Base-by-base conservation (phyloP, 2,113 vertebrate genomes). In the Planiliza haematocheilus region DNA sequence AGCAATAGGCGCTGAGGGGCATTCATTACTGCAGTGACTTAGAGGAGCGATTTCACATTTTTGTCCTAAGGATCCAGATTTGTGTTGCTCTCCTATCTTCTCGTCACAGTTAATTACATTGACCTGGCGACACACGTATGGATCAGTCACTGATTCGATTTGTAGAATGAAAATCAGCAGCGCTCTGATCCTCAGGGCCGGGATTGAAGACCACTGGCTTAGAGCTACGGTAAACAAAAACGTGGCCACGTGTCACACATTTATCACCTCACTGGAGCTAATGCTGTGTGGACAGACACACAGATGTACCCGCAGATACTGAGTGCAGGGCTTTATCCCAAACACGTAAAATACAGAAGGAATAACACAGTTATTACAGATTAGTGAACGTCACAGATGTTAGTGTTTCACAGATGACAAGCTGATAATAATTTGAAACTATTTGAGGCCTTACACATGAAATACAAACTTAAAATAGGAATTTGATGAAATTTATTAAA, bases 131-230 rank as follows among this genome's bases (percentile, higher is more conserved):
- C 76, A 61, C 77, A 73, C 73, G 36, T 78, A 72, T 80, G 77
- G 75, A 77, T 85, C 75, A 71, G 61, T 48, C 53, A 1, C 69
- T 87, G 74, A 79, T 90, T 87, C 9, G 49, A 90, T 85, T 85
- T 85, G 68, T 59, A 39, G 67, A 84, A 78, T 80, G 78, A 86
- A 82, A 77, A 70, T 65, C 64, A 56, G 50, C 74, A 60, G 64
- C 39, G 34, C 56, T 78, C 66, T 14, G 52, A 38, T 72, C 81
- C 69, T 30, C 46, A 0, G 67, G 78, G 68, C 18, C 34, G 24
- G 10, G 41, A 39, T 4, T 67, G 45, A 77, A 78, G 82, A 76
- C 75, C 62, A 38, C 16, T 7, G 13, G 70, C 56, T 78, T 5
- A 39, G 13, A 79, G 70, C 51, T 48, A 59, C 46, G 37, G 70